Evolutionary conservation across 2,113 vertebrate species (phyloP), one percentile per base, ranked within the genome.

Genomic region (Polypterus senegalus): DNA sequence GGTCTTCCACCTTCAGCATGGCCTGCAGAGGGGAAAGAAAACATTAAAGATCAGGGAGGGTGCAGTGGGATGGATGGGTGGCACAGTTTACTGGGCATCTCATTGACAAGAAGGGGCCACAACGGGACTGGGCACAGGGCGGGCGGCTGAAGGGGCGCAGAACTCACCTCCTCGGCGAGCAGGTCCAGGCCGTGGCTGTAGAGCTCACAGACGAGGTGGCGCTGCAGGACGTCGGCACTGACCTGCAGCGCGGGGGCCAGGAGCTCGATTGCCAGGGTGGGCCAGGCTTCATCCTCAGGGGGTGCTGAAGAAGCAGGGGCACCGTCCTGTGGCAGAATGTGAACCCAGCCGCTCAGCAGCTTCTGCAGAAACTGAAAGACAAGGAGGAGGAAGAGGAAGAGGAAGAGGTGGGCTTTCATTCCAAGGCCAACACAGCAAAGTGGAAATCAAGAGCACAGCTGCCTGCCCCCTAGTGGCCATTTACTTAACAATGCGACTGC

Each of bases 131-230:
- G 27, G 27, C 27, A 27, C 27, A n/a, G n/a, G n/a, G n/a, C n/a
- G 27, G 27, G 1, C 27, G 27, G 27, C 27, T 27, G 27, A 27
- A 27, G 27, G 27, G 1, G 46, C 9, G 1, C 0, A 7, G 47
- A 57, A 46, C 3, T 73, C 74, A 94, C 96, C 91, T 97, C 90
- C 68, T 97, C 95, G 3, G 87, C 95, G 1, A 91, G 73, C 46
- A 75, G 84, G 81, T 99, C 96, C 61, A 88, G 84, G 9, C 93
- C 95, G 0, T 94, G 83, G 80, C 74, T 97, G 71, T 97, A 99
- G 3, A 99, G 89, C 62, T 97, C 93, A 61, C 87, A 91, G 48
- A 96, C 92, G 0, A 97, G 86, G 74, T 98, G 92, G 66, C 93
- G 81, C 49, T 69, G 79, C 46, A 97, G 71, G 6, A 88, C 72